Evolutionary conservation across 2,888 invertebrate species (phyloP), one percentile per base, ranked within the genome.

Genomic region (Corythucha ciliata): DNA sequence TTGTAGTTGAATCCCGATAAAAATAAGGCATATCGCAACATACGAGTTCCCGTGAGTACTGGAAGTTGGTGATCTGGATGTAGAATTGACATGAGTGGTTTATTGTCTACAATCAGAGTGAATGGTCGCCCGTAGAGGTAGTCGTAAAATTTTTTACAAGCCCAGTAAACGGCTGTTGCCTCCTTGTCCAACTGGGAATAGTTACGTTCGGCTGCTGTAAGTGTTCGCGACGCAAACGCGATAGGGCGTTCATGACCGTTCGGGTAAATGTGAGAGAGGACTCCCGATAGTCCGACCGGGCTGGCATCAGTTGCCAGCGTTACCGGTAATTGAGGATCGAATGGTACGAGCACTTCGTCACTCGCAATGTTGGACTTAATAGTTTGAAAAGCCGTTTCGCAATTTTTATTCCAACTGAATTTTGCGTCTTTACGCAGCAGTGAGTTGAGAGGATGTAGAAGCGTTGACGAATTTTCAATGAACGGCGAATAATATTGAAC

Each of bases 401-500:
- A 39, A n/a, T 39, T 14, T 6, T n/a, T 39, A 4, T n/a, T 37
- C 58, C 57, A 60, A 12, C 44, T 20, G 41, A 55, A 62, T n/a
- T 14, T 29, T 1, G 20, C 26, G 14, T 40, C 26, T 36, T 56
- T 56, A 26, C 32, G 47, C 10, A 64, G 44, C 40, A 66, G 54
- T 16, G 60, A 57, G 46, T 64, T 59, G 21, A 66, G 34, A 7
- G 63, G 64, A 46, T 60, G 57, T 10, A 64, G 14, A 18, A 63
- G 51, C 4, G 58, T 54, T 20, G 63, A 61, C 37, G 62, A 48
- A 46, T 65, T 61, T 57, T 60, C 50, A 2, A 67, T 52, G 50
- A 66, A 67, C 32, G 61, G 55, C 4, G 60, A 62, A 49, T 68
- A 66, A 56, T 65, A 67, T 55, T 63, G 63, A 12, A 62, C 57